Conservation (phyloP, 2,113 vertebrate species). For the Boleophthalmus pectinirostris region DNA sequence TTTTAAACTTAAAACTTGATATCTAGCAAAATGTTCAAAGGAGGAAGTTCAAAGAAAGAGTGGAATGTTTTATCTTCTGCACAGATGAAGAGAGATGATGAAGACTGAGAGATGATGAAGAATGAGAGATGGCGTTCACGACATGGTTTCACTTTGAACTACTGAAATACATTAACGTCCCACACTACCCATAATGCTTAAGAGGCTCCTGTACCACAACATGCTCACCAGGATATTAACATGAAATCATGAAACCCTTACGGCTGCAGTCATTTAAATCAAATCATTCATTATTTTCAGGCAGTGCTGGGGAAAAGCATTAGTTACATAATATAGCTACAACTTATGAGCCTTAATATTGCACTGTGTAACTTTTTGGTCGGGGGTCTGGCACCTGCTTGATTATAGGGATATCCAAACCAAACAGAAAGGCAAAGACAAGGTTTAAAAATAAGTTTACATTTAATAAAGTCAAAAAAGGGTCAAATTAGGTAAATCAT, state of each 20-base stretch:
- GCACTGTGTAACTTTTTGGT: too few relatives aligned
- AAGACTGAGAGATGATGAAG: background rate
- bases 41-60: background rate
- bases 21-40: background rate
- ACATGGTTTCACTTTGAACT: conserved; percentile 1
- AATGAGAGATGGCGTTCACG: background rate
- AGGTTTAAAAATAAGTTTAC: too few relatives aligned
- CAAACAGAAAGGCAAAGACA: too few relatives aligned
- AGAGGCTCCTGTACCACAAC: background rate
- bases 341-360: too few relatives aligned
- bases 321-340: too few relatives aligned
- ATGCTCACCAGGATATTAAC: background rate
- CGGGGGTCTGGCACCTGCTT: too few relatives aligned
- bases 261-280: background rate
- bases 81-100: background rate
- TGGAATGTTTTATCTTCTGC: background rate
- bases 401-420: too few relatives aligned
- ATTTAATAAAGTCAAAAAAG: too few relatives aligned
- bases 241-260: background rate
- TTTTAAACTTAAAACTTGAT: background rate
- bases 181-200: background rate
- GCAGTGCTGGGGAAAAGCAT: background rate
- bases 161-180: background rate
- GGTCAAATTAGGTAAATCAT: too few relatives aligned
- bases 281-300: background rate